A percentile compares a stretch with the other conserved stretches of the same genome.
These are phyloP conservation scores for Leptinotarsa lineolata DNA, from an alignment of 1,140 invertebrate species.

Conservation along the genomic window DNA sequence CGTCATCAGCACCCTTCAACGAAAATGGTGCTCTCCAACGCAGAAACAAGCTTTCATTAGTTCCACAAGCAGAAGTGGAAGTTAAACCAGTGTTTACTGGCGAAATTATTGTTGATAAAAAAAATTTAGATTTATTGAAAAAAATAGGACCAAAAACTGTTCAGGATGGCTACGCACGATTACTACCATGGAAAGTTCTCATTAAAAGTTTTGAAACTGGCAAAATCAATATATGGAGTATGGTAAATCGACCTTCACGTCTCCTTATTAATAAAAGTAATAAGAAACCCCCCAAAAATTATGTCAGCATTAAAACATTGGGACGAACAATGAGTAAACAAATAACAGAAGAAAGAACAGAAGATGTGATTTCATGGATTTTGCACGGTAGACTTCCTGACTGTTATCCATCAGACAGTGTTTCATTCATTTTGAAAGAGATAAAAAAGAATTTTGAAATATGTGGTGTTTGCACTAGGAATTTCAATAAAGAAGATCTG, in stretches of 20 bases:
- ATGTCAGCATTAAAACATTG: slow-evolving; percentile 27
- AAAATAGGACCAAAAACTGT: slow-evolving; percentile 32
- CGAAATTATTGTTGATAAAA: slow-evolving; percentile 40
- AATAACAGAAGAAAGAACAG: slow-evolving; percentile 16
- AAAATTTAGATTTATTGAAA: slow-evolving; percentile 36
- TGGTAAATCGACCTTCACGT: slow-evolving; percentile 28
- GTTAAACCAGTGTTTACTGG: slow-evolving; percentile 40
- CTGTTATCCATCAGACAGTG: slow-evolving; percentile 26
- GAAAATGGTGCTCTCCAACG: slow-evolving; percentile 1
- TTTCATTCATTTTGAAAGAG: slow-evolving; percentile 43
- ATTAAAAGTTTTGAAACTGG: slow-evolving; percentile 33
- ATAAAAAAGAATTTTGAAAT: slow-evolving; percentile 42
- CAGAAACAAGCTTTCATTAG: slow-evolving; percentile 6
- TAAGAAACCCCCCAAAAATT: slow-evolving; percentile 31
- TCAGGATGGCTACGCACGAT: slow-evolving; percentile 32
- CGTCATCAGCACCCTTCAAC: background rate
- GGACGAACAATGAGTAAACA: background rate
- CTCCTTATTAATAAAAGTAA: slow-evolving; percentile 36
- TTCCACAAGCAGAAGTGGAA: background rate
- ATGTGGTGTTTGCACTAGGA: slow-evolving; percentile 42
- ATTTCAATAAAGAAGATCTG: background rate
- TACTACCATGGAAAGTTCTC: slow-evolving; percentile 44
- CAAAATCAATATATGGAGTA: slow-evolving; percentile 43
- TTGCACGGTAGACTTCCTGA: slow-evolving; percentile 32
- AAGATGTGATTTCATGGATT: slow-evolving; percentile 37